These are phyloP conservation scores for Falco novaeseelandiae DNA, from an alignment of 2,797 vertebrate genomes.

Conservation along the genomic window DNA sequence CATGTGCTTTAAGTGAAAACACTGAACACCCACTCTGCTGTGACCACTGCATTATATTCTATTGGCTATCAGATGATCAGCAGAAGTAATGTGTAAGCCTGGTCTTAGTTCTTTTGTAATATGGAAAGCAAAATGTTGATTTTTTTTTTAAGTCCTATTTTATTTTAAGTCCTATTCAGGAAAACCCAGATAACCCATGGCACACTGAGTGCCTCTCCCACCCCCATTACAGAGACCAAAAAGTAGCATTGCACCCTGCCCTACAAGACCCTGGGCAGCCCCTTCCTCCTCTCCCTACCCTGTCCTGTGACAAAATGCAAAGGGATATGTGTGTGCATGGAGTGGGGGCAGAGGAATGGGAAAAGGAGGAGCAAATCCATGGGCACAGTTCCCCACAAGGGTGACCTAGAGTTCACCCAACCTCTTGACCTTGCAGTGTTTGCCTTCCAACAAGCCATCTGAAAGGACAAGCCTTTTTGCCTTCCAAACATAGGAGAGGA, in stretches of 20 bases:
- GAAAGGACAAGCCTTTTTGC: background rate
- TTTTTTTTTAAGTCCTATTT: background rate
- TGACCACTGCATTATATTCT: background rate
- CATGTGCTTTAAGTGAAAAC: background rate
- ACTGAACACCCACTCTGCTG: background rate
- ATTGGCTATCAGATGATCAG: background rate
- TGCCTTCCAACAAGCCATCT: background rate
- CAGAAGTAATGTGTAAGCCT: background rate
- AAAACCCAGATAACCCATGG: accelerated
- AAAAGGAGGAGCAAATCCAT: background rate
- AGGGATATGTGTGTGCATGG: accelerated
- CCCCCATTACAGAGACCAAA: background rate
- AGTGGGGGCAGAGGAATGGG: accelerated
- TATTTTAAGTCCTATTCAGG: background rate
- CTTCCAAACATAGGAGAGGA: background rate
- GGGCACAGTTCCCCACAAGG: background rate
- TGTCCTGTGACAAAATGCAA: background rate
- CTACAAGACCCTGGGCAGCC: background rate
- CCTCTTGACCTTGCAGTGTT: background rate
- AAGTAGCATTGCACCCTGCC: background rate
- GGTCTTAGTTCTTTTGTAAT: background rate
- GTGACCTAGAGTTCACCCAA: background rate
- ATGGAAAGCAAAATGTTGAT: background rate
- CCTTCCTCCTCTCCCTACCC: background rate
- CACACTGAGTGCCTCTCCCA: background rate